phyloP scores from a whole-genome alignment of 2,888 invertebrate species.

The Yponomeuta sedellus region DNA sequence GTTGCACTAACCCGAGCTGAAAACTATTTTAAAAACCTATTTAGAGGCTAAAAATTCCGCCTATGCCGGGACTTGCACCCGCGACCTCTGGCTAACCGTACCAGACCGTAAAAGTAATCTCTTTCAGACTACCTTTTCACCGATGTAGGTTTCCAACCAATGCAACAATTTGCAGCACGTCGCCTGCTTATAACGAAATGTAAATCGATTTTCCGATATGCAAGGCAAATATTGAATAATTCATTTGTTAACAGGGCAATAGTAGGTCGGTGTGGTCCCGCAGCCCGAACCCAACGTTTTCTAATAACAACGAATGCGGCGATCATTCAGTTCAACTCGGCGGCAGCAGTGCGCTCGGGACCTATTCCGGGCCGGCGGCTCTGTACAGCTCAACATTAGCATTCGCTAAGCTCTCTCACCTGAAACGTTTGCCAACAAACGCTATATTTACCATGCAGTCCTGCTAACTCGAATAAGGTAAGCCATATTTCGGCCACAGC shows the following conservation, averaged over 20 bases:
- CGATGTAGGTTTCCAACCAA: too few species aligned
- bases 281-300: neutral
- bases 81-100: too few species aligned
- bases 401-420: constrained; percentile 36
- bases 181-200: neutral
- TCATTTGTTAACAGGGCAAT: constrained; percentile 12
- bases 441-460: neutral
- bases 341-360: neutral
- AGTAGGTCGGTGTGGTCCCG: neutral
- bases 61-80: too few species aligned
- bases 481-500: neutral
- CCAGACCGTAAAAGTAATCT: too few species aligned
- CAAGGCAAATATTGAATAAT: constrained; percentile 13
- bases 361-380: neutral
- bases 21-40: too few species aligned
- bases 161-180: neutral
- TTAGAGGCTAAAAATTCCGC: too few species aligned
- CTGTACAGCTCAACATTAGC: constrained; percentile 28
- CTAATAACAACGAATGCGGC: constrained; percentile 3
- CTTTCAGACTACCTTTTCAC: too few species aligned
- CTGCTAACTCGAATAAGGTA: neutral
- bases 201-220: constrained; percentile 2
- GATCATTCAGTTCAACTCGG: constrained; percentile 10
- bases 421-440: constrained; percentile 23
- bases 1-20: too few species aligned